A percentile compares a stretch with the other conserved stretches of the same genome.
These are phyloP conservation scores for Perca flavescens DNA, from an alignment of 2,113 vertebrate genomes.

Conservation along the genomic window DNA sequence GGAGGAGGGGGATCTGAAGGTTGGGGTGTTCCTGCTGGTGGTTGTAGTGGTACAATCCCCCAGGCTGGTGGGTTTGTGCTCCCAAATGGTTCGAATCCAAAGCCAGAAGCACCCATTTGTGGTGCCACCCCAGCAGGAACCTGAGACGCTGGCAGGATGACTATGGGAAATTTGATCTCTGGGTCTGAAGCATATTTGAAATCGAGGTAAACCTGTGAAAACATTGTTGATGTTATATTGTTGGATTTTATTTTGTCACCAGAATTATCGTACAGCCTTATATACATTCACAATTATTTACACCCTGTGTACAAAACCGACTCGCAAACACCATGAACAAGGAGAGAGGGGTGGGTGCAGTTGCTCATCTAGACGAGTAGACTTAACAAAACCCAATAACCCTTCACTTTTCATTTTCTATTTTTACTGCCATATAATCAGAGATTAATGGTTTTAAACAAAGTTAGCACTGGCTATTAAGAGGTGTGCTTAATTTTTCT, in stretches of 20 bases:
- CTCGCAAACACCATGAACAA: neutral
- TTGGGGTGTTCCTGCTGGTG: neutral
- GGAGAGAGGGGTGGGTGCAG: neutral
- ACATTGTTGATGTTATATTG: neutral
- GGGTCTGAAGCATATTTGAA: conserved; percentile 76
- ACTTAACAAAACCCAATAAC: neutral
- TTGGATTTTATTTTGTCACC: neutral
- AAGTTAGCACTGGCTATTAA: neutral
- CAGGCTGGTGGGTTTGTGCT: conserved; percentile 25
- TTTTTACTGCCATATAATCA: neutral
- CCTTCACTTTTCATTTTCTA: neutral
- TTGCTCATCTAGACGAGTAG: too few relatives aligned
- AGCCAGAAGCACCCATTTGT: conserved; percentile 13
- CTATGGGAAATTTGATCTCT: conserved; percentile 74
- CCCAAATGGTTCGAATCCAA: conserved; percentile 52
- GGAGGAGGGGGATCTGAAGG: conserved; percentile 53
- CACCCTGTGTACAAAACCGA: neutral
- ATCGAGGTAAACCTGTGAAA: conserved; percentile 74
- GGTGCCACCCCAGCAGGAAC: neutral
- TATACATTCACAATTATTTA: neutral
- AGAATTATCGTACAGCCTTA: neutral
- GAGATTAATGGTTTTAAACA: neutral
- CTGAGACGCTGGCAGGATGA: conserved; percentile 52
- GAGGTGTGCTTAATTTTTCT: neutral
- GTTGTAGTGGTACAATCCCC: conserved; percentile 9